Conservation (phyloP, 2,888 invertebrate genomes). For the Mythimna pallens region DNA sequence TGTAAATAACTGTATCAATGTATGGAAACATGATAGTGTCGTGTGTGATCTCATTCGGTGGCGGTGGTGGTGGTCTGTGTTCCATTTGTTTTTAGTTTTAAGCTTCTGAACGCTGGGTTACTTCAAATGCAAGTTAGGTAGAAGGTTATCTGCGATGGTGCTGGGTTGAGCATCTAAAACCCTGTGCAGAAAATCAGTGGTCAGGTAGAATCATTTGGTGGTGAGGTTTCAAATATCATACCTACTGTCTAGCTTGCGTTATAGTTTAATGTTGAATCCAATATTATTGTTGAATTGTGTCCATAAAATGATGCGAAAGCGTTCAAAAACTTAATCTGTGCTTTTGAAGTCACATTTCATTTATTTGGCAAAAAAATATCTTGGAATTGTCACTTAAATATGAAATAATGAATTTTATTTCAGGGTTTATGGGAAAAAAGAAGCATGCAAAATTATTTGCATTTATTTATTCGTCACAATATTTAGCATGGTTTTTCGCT, state of each 20-base stretch:
- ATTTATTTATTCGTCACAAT: conserved; percentile 13
- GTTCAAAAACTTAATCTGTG: conserved; percentile 33
- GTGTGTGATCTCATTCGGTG: conserved; percentile 70
- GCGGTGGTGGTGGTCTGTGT: conserved; percentile 63
- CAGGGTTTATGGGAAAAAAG: conserved; percentile 15
- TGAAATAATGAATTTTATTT: background rate
- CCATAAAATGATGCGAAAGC: background rate
- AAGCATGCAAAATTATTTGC: conserved; percentile 26
- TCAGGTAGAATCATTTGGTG: too few species aligned
- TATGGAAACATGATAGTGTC: conserved; percentile 72
- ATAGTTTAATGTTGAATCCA: background rate
- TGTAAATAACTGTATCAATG: conserved; percentile 84
- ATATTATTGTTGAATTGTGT: too few species aligned
- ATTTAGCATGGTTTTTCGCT: conserved; percentile 49
- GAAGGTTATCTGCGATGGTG: background rate
- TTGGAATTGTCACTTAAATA: conserved; percentile 6
- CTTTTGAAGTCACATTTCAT: conserved; percentile 12
- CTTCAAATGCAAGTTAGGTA: background rate
- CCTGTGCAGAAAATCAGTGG: background rate
- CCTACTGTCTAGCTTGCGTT: background rate
- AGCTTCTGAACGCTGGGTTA: conserved; percentile 49
- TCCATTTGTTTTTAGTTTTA: conserved; percentile 44
- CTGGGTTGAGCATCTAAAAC: background rate
- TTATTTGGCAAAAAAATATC: background rate
- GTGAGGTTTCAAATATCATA: background rate